Percentiles rank a stretch among this genome's conserved stretches.
Evolutionary conservation across 2,888 invertebrate species (phyloP).

Genomic region (Cheilosia soror): DNA sequence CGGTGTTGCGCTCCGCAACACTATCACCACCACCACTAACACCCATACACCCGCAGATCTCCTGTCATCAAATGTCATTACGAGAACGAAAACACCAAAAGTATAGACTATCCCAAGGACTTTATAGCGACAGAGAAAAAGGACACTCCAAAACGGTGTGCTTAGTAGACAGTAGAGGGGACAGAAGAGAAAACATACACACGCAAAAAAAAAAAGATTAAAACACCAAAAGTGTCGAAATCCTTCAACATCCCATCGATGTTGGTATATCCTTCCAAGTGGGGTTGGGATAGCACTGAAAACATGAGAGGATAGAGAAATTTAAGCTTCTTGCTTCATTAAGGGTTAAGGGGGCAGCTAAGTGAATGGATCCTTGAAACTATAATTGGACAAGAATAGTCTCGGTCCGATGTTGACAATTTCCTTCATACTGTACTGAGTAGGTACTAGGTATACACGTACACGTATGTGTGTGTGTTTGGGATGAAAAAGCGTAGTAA

Average conservation of each 20-base stretch:
- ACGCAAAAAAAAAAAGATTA: slow-evolving; percentile 15
- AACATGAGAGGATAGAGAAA: slow-evolving; percentile 57
- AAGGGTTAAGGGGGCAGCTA: slow-evolving; percentile 65
- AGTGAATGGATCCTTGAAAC: slow-evolving; percentile 69
- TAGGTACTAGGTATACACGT: background rate
- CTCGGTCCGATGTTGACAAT: slow-evolving; percentile 62
- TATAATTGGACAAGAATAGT: slow-evolving; percentile 70
- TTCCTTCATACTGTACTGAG: slow-evolving; percentile 19
- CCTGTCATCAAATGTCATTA: slow-evolving; percentile 55
- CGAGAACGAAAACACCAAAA: slow-evolving; percentile 36
- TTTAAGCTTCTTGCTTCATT: slow-evolving; percentile 66
- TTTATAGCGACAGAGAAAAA: slow-evolving; percentile 9
- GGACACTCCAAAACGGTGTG: slow-evolving; percentile 30
- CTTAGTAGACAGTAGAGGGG: slow-evolving; percentile 20
- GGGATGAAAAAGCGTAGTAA: slow-evolving; percentile 10
- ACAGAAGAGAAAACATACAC: background rate
- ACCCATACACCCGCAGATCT: slow-evolving; percentile 25
- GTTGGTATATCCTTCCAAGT: slow-evolving; percentile 38
- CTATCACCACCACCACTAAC: background rate
- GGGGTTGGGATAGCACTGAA: slow-evolving; percentile 1
- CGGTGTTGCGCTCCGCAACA: slow-evolving; percentile 32
- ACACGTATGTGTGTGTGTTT: background rate
- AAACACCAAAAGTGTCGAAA: slow-evolving; percentile 60
- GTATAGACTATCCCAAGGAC: slow-evolving; percentile 25
- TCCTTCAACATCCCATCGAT: slow-evolving; percentile 55